phyloP scores from a whole-genome alignment of 2,113 vertebrate genomes.

The Melanerpes aurifrons region DNA sequence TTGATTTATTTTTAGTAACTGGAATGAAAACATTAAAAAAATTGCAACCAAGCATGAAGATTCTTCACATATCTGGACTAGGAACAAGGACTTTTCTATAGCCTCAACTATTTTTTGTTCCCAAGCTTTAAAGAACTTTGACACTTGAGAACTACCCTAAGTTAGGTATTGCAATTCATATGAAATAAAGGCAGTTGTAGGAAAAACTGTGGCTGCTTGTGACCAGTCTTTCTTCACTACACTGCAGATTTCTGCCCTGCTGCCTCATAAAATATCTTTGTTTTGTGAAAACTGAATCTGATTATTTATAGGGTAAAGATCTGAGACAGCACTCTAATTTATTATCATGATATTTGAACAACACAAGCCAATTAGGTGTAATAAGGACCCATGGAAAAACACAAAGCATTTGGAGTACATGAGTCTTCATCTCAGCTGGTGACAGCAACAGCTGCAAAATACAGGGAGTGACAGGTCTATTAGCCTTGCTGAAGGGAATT shows the following conservation, averaged over 20 bases:
- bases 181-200: background rate
- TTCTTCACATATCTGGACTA: background rate
- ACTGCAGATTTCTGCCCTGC: background rate
- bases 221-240: background rate
- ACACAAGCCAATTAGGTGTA: background rate
- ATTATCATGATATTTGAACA: conserved; percentile 1
- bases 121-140: background rate
- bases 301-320: conserved; percentile 23
- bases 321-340: background rate
- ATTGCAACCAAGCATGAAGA: background rate
- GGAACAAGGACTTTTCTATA: background rate
- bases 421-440: background rate
- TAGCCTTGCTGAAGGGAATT: background rate
- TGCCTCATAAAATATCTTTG: background rate
- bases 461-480: background rate
- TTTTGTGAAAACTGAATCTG: background rate
- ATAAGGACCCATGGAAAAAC: background rate
- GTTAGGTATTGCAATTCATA: background rate
- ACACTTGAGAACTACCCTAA: background rate
- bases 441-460: background rate
- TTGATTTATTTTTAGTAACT: no score
- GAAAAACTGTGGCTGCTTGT: background rate
- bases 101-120: background rate
- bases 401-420: background rate
- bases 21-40: background rate